Evolutionary conservation across 2,113 vertebrate genomes (phyloP), one percentile per base, ranked within the genome.

Genomic region (Rostratula benghalensis): DNA sequence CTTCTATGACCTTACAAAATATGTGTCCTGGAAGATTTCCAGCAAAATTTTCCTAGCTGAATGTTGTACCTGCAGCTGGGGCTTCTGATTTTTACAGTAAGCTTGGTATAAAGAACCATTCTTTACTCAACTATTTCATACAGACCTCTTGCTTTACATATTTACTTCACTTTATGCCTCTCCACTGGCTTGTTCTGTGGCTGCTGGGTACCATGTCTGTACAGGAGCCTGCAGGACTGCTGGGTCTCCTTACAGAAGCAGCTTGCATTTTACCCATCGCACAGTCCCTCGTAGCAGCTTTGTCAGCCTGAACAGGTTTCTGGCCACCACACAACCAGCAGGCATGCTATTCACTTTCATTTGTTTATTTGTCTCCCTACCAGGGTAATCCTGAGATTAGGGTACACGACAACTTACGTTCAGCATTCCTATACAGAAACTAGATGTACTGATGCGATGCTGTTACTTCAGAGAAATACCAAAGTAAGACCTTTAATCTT

Each of bases 181-280:
- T 46, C 25, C 31, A 2, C 0, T 3, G 41, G 21, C 30, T 45
- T 3, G 1, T 11, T 27, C 17, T 5, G 3, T 3, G 50, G 39
- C 69, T 82, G 70, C 39, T 17, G 69, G 23, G 6, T 50, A 59
- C 79, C 17, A 1, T 5, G 19, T 10, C 37, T 20, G 2, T 2
- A 1, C 2, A 5, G 75, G 13, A 69, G 4, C 37, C 35, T 35
- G 63, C n/a, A 27, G 64, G 37, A 35, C 25, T 57, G 25, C 57
- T 61, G 86, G 33, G 15, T 85, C 6, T 12, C 7, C 43, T 41
- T 12, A 23, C 53, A 45, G 70, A 18, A 13, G 6, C 57, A 68
- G 51, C n/a, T 76, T 13, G 19, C 3, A 1, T 79, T 37, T 61
- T 16, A 57, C 53, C 28, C 28, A 13, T 2, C 65, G 10, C 78